phyloP scores from a whole-genome alignment of 2,888 invertebrate genomes.

The Calameuta filiformis region DNA sequence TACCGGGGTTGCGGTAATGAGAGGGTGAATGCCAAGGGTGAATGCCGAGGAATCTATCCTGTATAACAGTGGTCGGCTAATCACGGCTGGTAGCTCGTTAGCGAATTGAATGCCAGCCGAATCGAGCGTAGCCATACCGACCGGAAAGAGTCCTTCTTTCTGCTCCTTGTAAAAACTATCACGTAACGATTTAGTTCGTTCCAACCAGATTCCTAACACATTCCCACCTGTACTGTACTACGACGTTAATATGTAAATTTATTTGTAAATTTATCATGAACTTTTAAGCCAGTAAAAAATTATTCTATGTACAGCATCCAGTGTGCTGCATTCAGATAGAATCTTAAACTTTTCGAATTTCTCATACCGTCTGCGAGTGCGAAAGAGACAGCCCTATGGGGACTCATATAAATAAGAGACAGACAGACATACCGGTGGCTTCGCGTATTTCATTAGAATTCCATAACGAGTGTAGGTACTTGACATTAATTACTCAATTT shows the following conservation, averaged over 20 bases:
- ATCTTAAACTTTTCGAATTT: neutral
- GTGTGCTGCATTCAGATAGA: neutral
- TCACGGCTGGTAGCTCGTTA: conserved; percentile 55
- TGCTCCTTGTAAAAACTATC: conserved; percentile 10
- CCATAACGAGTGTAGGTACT: too few species aligned
- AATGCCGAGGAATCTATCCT: conserved; percentile 44
- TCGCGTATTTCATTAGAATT: too few species aligned
- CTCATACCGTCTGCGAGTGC: too few species aligned
- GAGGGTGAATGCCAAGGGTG: conserved; percentile 50
- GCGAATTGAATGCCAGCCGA: conserved; percentile 53
- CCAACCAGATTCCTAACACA: neutral
- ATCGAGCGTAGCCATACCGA: conserved; percentile 27
- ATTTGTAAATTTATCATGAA: neutral
- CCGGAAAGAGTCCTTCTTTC: conserved; percentile 13
- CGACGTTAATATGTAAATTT: neutral
- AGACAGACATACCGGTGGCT: too few species aligned
- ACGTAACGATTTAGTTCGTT: neutral
- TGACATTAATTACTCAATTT: too few species aligned
- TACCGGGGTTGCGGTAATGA: conserved; percentile 54
- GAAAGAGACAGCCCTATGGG: too few species aligned
- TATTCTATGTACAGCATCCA: neutral
- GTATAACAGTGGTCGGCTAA: conserved; percentile 43
- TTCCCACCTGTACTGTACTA: neutral
- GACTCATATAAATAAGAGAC: too few species aligned
- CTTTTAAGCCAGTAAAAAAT: neutral